These are phyloP conservation scores for Brachionus rotundiformis DNA, from an alignment of 1,140 invertebrate species.

Conservation along the genomic window DNA sequence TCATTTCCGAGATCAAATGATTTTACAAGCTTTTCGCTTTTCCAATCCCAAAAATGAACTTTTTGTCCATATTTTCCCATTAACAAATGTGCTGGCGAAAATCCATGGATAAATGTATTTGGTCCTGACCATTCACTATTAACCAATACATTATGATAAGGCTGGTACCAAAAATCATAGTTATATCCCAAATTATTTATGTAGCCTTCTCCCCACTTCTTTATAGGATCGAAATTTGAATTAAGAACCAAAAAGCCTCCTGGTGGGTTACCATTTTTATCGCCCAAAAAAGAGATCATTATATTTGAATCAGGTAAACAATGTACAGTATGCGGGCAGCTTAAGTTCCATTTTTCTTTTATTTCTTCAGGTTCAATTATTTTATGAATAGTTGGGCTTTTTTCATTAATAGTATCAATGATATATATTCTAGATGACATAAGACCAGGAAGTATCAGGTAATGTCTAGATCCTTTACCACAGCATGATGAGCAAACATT, in stretches of 20 bases:
- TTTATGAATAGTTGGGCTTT: slow-evolving; percentile 70
- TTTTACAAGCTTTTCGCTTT: slow-evolving; percentile 75
- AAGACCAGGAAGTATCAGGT: slow-evolving; percentile 79
- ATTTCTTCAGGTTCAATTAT: slow-evolving; percentile 72
- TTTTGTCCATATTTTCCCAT: slow-evolving; percentile 75
- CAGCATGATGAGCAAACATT: slow-evolving; percentile 89
- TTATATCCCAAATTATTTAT: slow-evolving; percentile 61
- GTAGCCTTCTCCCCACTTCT: slow-evolving; percentile 63
- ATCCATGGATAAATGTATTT: slow-evolving; percentile 75
- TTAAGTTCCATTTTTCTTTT: slow-evolving; percentile 70
- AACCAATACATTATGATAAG: slow-evolving; percentile 84
- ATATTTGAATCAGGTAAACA: slow-evolving; percentile 84
- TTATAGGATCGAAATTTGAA: slow-evolving; percentile 74
- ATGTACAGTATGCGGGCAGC: slow-evolving; percentile 86
- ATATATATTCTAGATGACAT: slow-evolving; percentile 82
- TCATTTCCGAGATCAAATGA: slow-evolving; percentile 79
- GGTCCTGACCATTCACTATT: slow-evolving; percentile 89
- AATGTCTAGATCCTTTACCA: slow-evolving; percentile 70
- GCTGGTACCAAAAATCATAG: slow-evolving; percentile 93
- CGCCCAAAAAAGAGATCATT: slow-evolving; percentile 91
- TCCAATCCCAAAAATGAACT: slow-evolving; percentile 89
- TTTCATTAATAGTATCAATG: slow-evolving; percentile 75
- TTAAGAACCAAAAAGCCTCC: slow-evolving; percentile 88
- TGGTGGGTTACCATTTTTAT: slow-evolving; percentile 68
- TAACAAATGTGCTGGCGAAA: slow-evolving; percentile 69